A percentile compares a stretch with the other conserved stretches of the same genome.
phyloP scores from a whole-genome alignment of 2,888 invertebrate genomes.

The Ectropis crepuscularia region DNA sequence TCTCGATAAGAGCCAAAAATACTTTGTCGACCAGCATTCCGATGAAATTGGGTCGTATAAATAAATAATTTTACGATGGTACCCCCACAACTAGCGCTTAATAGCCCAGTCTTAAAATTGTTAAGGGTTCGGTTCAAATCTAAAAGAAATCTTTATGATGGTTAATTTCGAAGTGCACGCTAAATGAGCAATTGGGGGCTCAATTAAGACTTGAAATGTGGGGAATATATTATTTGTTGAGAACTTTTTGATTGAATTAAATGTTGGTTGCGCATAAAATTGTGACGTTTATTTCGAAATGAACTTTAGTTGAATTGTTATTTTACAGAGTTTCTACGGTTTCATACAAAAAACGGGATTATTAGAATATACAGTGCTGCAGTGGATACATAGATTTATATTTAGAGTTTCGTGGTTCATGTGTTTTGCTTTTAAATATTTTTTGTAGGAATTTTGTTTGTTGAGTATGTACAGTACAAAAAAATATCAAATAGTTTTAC shows the following conservation, averaged over 20 bases:
- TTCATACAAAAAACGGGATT: too few species aligned
- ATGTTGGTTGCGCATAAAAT: not conserved
- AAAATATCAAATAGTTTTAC: too few species aligned
- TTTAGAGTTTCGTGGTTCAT: too few species aligned
- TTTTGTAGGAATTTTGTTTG: too few species aligned
- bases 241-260: constrained; percentile 8
- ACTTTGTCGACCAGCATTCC: constrained; percentile 77
- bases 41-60: constrained; percentile 79
- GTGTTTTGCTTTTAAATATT: too few species aligned
- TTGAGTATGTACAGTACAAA: too few species aligned
- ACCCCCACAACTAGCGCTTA: constrained; percentile 72
- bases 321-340: too few species aligned
- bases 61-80: constrained; percentile 79
- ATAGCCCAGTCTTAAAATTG: constrained; percentile 66
- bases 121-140: constrained; percentile 64
- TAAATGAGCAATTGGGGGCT: constrained; percentile 43
- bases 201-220: constrained; percentile 26
- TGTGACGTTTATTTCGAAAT: too few species aligned
- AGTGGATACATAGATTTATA: too few species aligned
- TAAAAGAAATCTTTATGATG: constrained; percentile 57
- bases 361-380: too few species aligned
- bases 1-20: constrained; percentile 79
- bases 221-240: constrained; percentile 15
- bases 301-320: too few species aligned
- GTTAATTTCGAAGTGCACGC: constrained; percentile 54